Evolutionary conservation across 1,140 invertebrate species (phyloP).

Genomic region (Drosophila carrolli): DNA sequence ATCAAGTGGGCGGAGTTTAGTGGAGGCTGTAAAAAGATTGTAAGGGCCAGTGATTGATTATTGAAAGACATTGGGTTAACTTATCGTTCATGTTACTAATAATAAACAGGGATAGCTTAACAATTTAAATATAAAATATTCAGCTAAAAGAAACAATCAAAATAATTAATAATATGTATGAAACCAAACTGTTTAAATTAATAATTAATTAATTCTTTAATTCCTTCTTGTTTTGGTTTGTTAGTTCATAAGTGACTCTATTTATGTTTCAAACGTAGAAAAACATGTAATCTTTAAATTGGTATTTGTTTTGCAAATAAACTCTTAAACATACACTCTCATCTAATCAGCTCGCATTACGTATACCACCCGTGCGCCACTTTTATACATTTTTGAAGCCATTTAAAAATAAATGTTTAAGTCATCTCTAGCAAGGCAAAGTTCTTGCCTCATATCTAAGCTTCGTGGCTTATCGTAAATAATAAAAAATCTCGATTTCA

Average conservation of each 20-base stretch:
- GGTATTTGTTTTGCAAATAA: too few species aligned
- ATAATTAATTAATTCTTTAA: too few species aligned
- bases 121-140: too few species aligned
- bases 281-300: too few species aligned
- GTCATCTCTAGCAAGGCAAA: slow-evolving; percentile 19
- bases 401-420: slow-evolving; percentile 57
- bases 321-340: too few species aligned
- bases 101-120: too few species aligned
- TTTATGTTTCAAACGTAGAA: too few species aligned
- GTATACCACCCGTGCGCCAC: slow-evolving; percentile 24
- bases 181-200: too few species aligned
- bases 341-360: slow-evolving; percentile 9
- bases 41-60: slow-evolving; percentile 11
- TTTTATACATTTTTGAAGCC: slow-evolving; percentile 15
- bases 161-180: too few species aligned
- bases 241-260: too few species aligned
- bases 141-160: too few species aligned
- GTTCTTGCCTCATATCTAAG: slow-evolving; percentile 33
- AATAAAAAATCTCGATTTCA: slow-evolving; percentile 35
- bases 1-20: slow-evolving; percentile 29
- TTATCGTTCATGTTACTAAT: not conserved
- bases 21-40: slow-evolving; percentile 13
- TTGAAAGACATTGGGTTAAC: not conserved
- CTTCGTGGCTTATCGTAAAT: slow-evolving; percentile 41
- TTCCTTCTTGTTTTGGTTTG: too few species aligned